These are phyloP conservation scores for Orthosia cruda DNA, from an alignment of 2,888 invertebrate species.

Conservation along the genomic window DNA sequence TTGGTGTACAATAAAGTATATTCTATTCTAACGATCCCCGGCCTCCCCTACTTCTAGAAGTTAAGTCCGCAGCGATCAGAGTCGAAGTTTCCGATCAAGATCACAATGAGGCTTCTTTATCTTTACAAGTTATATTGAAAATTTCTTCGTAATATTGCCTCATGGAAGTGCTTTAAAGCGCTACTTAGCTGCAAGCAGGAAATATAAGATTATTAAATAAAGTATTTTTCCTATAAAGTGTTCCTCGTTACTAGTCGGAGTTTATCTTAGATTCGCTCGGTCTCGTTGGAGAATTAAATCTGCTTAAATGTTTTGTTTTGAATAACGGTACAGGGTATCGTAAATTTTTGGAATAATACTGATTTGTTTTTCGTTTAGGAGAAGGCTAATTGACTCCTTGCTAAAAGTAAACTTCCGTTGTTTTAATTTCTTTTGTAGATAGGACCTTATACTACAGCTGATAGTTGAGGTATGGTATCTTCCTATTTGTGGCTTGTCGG, in stretches of 20 bases:
- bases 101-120: conserved; percentile 37
- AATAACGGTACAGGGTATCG: neutral
- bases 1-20: no score
- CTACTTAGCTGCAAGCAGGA: conserved; percentile 14
- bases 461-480: no score
- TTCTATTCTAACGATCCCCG: no score
- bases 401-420: no score
- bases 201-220: conserved; percentile 23
- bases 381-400: neutral
- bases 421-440: neutral
- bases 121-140: conserved; percentile 52
- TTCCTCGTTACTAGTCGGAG: neutral
- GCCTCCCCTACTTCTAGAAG: conserved; percentile 10
- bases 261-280: neutral
- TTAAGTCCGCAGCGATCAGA: conserved; percentile 26
- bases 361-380: conserved; percentile 15
- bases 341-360: neutral
- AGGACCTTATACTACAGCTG: no score
- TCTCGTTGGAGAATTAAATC: conserved; percentile 8
- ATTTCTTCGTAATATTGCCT: conserved; percentile 42
- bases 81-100: conserved; percentile 50
- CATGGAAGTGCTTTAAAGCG: conserved; percentile 5
- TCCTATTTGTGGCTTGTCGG: no score
- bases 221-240: neutral
- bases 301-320: conserved; percentile 26